phyloP scores from a whole-genome alignment of 2,113 vertebrate species.

The Periophthalmodon schlosseri region DNA sequence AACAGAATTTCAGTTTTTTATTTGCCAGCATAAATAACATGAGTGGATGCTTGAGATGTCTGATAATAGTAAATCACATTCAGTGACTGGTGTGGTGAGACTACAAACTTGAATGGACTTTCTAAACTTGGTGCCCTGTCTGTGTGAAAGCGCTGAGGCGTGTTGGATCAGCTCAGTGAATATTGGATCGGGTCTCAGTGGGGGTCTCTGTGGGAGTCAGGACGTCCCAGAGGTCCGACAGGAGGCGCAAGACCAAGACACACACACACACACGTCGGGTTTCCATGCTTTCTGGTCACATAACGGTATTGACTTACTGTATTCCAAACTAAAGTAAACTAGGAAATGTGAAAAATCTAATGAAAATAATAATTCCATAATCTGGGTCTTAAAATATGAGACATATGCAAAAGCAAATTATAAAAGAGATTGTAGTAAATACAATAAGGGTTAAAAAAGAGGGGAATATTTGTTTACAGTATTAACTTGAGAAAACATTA shows the following conservation, averaged over 20 bases:
- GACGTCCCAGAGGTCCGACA: constrained; percentile 13
- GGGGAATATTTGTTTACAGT: too few relatives aligned
- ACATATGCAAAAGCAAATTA: too few relatives aligned
- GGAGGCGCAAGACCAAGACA: constrained; percentile 15
- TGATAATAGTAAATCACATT: not conserved
- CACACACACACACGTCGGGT: constrained; percentile 6
- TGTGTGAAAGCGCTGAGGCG: not conserved
- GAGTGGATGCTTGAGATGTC: not conserved
- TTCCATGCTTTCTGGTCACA: not conserved
- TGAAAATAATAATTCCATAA: too few relatives aligned
- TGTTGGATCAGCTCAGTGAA: not conserved
- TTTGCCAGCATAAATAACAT: not conserved
- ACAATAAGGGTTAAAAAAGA: too few relatives aligned
- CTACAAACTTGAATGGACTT: not conserved
- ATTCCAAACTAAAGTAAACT: too few relatives aligned
- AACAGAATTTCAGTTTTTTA: not conserved
- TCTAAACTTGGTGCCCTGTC: not conserved
- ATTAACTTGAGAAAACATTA: too few relatives aligned
- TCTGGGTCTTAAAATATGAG: too few relatives aligned
- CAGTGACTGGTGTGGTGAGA: not conserved
- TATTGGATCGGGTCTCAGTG: constrained; percentile 20
- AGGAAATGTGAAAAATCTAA: too few relatives aligned
- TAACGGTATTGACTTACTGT: too few relatives aligned
- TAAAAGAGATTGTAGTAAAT: too few relatives aligned
- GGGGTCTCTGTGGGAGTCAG: constrained; percentile 7